Evolutionary conservation across 2,797 vertebrate species (phyloP), one percentile per base, ranked within the genome.

Genomic region (Amazonetta brasiliensis): DNA sequence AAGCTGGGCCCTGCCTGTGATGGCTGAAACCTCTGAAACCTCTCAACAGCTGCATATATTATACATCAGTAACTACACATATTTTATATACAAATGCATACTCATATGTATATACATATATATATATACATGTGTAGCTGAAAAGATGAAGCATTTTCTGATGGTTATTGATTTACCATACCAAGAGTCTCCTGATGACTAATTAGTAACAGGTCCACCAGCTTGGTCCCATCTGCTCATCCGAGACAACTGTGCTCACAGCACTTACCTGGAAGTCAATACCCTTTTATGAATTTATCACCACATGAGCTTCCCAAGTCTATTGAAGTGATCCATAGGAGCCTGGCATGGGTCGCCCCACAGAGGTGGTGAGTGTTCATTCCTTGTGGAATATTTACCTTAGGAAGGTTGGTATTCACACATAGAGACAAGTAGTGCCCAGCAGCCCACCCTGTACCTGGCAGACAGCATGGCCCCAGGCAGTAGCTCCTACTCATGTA

Each of bases 341-440:
- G 17, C 23, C 15, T 35, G 46, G n/a, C 4, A 22, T 13, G 18
- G 3, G 28, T 35, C 8, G 3, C 20, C 44, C 4, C 4, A 5
- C 0, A 0, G 25, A 39, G 5, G 9, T 15, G 8, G 22, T 12
- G 76, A 25, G 16, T 14, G 6, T 43, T 43, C 19, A 15, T 19
- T 58, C 31, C 58, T 63, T 23, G 5, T 31, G 25, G 30, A 18
- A 11, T 26, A 48, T 48, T 22, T 48, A 23, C 46, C 13, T 19
- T 56, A 14, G n/a, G 6, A 55, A 86, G 19, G 44, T 2, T 46
- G 21, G 18, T 28, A 31, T 48, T 75, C 35, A 37, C 22, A 80
- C 21, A 23, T 2, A 30, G 58, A 31, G 7, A 8, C 28, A 13
- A 55, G 12, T 18, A 35, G 20, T 33, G 26, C 6, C 33, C 58